These are phyloP conservation scores for Marmota flaviventris DNA, from an alignment of 2,113 vertebrate genomes.

Conservation along the genomic window DNA sequence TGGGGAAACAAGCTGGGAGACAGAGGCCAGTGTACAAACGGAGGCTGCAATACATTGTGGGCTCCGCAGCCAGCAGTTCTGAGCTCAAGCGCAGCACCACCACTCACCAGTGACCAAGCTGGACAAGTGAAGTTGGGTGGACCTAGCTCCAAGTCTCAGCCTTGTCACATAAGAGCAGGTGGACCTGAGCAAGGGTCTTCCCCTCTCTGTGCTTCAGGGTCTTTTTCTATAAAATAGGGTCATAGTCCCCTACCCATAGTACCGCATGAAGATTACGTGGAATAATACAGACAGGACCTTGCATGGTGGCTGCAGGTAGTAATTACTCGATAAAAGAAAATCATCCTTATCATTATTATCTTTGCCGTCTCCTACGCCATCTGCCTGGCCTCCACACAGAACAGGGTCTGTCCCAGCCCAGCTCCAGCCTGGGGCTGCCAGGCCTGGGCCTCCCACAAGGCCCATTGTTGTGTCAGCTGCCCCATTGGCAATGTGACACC, in stretches of 20 bases:
- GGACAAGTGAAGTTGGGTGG: neutral
- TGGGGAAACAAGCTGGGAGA: neutral
- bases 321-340: neutral
- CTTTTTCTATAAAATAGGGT: neutral
- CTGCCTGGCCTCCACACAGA: neutral
- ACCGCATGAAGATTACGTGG: neutral
- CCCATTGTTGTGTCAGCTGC: neutral
- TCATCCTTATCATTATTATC: neutral
- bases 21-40: neutral
- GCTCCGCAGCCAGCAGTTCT: neutral
- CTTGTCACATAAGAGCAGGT: neutral
- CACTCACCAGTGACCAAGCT: neutral
- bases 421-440: neutral
- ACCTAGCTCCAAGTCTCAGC: neutral
- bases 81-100: neutral
- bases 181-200: neutral
- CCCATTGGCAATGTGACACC: neutral
- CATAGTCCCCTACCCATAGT: neutral
- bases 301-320: accelerated
- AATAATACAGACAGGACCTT: neutral
- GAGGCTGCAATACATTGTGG: neutral
- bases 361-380: neutral
- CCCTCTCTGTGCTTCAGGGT: neutral
- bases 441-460: neutral
- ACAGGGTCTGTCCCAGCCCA: neutral